Evolutionary conservation across 2,888 invertebrate genomes (phyloP), one percentile per base, ranked within the genome.

Genomic region (Trichopria drosophilae): DNA sequence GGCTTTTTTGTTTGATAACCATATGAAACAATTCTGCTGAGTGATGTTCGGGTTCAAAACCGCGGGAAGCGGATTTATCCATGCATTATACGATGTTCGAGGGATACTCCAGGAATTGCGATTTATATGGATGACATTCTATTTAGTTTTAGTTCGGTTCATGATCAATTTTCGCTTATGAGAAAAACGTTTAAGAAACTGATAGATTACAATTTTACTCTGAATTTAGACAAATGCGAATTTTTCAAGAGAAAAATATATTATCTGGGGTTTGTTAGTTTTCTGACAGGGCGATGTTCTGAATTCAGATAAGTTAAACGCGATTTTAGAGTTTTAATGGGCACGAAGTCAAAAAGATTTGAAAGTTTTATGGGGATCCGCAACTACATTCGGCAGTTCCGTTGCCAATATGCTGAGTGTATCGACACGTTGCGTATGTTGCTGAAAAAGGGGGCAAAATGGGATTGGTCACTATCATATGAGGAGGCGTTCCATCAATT

Each of bases 311-410:
- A 46, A 57, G 35, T 22, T 57, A 4, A 23, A 59, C 12, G 57
- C 58, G 1, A 62, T 67, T 13, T 18, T 31, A 22, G 45, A 62
- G 4, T 64, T 61, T 43, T 51, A 56, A 19, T 16, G 20, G 4
- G 64, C 65, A 1, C 41, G 22, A 13, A 65, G 58, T 18, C 18
- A 59, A 29, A 63, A 61, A 51, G 53, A 66, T 15, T 26, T 67
- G 45, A 62, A 32, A 35, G 35, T 28, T 58, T 64, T 47, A 12
- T 52, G 13, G 52, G 52, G 2, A 7, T 49, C 3, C 44, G 53
- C 32, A 43, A 15, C 10, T 53, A 49, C 24, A 49, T 49, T 29
- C 23, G 53, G 5, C 43, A 41, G 9, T 9, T 34, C 19, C 6
- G 4, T 3, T 7, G 4, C 6, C 16, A 34, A 34, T 13, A 34